These are phyloP conservation scores for Rhinoptilus africanus DNA, from an alignment of 2,113 vertebrate genomes.

Conservation along the genomic window DNA sequence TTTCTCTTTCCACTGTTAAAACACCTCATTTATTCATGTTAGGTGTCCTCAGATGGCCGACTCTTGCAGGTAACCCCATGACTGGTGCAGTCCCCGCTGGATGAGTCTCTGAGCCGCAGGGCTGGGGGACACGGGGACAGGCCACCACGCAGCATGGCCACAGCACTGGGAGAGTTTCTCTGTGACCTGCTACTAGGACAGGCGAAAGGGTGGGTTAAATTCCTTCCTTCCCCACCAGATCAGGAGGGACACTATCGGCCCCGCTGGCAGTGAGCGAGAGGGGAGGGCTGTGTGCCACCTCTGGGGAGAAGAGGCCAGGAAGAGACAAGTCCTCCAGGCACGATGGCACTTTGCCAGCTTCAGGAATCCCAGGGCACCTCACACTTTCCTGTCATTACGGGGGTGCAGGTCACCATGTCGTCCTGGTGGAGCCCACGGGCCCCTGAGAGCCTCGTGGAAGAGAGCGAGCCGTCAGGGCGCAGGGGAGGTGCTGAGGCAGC, in stretches of 20 bases:
- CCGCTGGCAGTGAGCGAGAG: accelerated
- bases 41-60: not conserved
- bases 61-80: not conserved
- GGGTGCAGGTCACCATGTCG: accelerated
- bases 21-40: not conserved
- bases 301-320: not conserved
- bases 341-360: accelerated
- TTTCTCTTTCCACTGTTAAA: not conserved
- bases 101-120: accelerated
- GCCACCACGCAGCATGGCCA: accelerated
- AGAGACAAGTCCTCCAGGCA: not conserved
- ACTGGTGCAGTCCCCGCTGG: not conserved
- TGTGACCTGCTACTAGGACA: not conserved
- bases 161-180: not conserved
- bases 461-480: accelerated
- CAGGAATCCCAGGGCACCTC: accelerated
- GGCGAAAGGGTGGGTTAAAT: not conserved
- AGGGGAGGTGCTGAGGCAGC: no score
- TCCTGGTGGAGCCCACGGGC: not conserved
- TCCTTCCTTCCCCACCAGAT: not conserved
- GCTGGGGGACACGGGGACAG: not conserved
- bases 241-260: not conserved
- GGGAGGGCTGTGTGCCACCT: not conserved
- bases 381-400: not conserved
- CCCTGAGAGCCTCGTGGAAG: not conserved